Conservation (phyloP, 1,140 invertebrate species). For the Pogonognathellus flavescens region DNA sequence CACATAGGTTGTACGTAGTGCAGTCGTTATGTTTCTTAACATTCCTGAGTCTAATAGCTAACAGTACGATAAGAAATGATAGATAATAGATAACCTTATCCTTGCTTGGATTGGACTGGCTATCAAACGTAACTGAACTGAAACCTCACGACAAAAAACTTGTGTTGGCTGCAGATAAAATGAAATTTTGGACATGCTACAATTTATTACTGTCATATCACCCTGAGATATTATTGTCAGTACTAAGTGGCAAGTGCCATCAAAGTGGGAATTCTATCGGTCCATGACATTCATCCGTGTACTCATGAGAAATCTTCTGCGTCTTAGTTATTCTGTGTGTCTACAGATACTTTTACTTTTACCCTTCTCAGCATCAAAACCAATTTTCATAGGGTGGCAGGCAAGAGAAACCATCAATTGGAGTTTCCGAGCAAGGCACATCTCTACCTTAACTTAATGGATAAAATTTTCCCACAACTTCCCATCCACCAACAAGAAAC, state of each 20-base stretch:
- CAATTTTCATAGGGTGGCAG: conserved; percentile 48
- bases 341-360: background rate
- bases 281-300: background rate
- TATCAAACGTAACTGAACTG: conserved; percentile 14
- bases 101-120: background rate
- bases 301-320: background rate
- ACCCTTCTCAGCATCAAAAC: conserved; percentile 14
- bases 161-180: conserved; percentile 42
- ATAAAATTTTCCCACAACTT: conserved; percentile 48
- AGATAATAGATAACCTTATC: conserved; percentile 20
- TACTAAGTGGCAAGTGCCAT: conserved; percentile 53
- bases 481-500: background rate
- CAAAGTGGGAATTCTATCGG: conserved; percentile 44
- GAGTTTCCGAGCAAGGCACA: background rate
- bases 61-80: conserved; percentile 39
- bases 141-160: conserved; percentile 42
- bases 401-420: conserved; percentile 39
- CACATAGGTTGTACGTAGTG: background rate
- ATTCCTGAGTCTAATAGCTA: conserved; percentile 34
- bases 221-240: conserved; percentile 46
- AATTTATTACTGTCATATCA: conserved; percentile 55
- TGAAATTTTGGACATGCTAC: conserved; percentile 51
- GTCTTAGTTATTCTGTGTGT: conserved; percentile 7
- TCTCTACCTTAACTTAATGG: conserved; percentile 35
- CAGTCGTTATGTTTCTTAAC: conserved; percentile 2